A percentile compares a stretch with the other conserved stretches of the same genome.
phyloP scores from a whole-genome alignment of 2,888 invertebrate genomes.

The Acleris literana region DNA sequence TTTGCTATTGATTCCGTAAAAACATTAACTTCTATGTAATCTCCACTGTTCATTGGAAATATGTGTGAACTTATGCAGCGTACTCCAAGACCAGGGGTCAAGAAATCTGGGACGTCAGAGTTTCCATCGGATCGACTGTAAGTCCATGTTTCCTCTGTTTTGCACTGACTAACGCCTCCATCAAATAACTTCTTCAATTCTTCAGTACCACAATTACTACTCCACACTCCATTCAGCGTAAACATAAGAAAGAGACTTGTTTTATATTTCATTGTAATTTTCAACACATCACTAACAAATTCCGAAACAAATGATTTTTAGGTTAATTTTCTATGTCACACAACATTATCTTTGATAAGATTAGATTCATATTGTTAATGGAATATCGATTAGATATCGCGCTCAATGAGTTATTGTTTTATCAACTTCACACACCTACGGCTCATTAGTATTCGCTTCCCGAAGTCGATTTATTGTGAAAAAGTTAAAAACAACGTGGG shows the following conservation, averaged over 20 bases:
- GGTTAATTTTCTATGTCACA: slow-evolving; percentile 32
- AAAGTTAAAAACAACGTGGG: neutral
- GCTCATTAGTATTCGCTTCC: slow-evolving; percentile 4
- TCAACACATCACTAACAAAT: slow-evolving; percentile 6
- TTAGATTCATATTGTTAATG: slow-evolving; percentile 23
- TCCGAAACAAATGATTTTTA: slow-evolving; percentile 30
- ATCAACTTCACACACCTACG: slow-evolving; percentile 6
- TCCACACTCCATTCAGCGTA: slow-evolving; percentile 45
- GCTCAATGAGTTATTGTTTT: slow-evolving; percentile 8
- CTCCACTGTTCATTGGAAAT: slow-evolving; percentile 50
- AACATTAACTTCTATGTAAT: slow-evolving; percentile 54
- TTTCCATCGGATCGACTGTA: slow-evolving; percentile 44
- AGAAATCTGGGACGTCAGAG: slow-evolving; percentile 44
- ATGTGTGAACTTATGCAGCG: slow-evolving; percentile 46
- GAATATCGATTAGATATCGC: slow-evolving; percentile 33
- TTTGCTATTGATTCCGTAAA: slow-evolving; percentile 46
- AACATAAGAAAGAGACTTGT: slow-evolving; percentile 8
- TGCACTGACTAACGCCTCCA: slow-evolving; percentile 45
- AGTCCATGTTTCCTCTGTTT: slow-evolving; percentile 45
- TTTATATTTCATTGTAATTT: slow-evolving; percentile 24
- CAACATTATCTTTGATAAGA: slow-evolving; percentile 34
- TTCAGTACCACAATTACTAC: slow-evolving; percentile 53
- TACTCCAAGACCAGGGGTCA: slow-evolving; percentile 42
- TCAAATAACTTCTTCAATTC: slow-evolving; percentile 49
- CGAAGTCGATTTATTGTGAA: slow-evolving; percentile 1